Base-by-base conservation (phyloP, 2,113 vertebrate species). In the Cyprinodon brontotheroides region DNA sequence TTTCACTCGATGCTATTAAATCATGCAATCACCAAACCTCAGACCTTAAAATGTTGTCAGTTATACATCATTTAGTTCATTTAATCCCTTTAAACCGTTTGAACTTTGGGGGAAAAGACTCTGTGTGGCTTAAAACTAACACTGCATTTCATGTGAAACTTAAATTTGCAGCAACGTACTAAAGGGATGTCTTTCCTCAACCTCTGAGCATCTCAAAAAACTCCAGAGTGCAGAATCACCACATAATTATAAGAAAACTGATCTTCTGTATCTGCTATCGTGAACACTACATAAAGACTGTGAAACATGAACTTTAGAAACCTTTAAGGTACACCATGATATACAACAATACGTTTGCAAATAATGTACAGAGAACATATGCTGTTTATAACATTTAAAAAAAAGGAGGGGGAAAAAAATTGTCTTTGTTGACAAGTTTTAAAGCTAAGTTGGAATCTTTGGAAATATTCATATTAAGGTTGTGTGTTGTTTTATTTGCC, bases 341-440 rank as follows among this genome's bases (percentile, higher is more conserved):
- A 48, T 73, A 61, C 61, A 88, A 74, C 86, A 82, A 84, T 74
- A 20, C 50, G 79, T 72, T 91, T 82, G 86, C 77, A 79, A 92
- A 89, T 92, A 91, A 92, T 93, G 92, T 93, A 90, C 90, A 92
- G 87, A 83, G 70, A 75, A 86, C 74, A 59, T 57, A 86, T 86
- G 76, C 78, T 90, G 74, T 91, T 89, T 85, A 79, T 85, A 81
- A 86, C 70, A 82, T 86, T 86, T 64, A 82, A 74, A 86, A 48
- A 71, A n/a, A 36, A n/a, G 57, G 78, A n/a, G 40, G 36, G 57
- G 78, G 74, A 71, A 78, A 70, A 75, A 61, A 76, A 82, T 48
- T 10, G 13, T 80, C 61, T 85, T 72, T 78, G 83, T 76, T 85
- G 72, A 83, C 41, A 72, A 84, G 73, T 79, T 86, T 87, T 89